A percentile compares a stretch with the other conserved stretches of the same genome.
phyloP scores from a whole-genome alignment of 1,140 invertebrate genomes.

The Orussus abietinus region DNA sequence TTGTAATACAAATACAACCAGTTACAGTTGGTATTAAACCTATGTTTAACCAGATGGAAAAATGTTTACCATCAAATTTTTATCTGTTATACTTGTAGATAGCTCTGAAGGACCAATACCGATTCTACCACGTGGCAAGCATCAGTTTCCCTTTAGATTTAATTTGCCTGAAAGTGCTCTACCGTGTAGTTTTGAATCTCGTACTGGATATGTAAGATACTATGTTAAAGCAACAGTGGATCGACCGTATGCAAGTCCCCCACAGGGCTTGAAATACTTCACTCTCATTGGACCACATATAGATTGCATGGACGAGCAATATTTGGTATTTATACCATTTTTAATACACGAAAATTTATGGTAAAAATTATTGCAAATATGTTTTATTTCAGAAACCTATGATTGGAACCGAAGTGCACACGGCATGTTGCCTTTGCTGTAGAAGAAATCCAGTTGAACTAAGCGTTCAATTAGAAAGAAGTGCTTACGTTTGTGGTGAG shows the following conservation, averaged over 20 bases:
- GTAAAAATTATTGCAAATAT: conserved; percentile 10
- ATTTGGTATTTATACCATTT: conserved; percentile 60
- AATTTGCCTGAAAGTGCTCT: conserved; percentile 73
- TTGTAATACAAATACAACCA: no score
- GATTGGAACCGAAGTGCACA: conserved; percentile 64
- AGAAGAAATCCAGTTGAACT: conserved; percentile 68
- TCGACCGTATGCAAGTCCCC: conserved; percentile 79
- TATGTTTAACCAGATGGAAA: no score
- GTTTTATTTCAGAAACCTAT: conserved; percentile 62
- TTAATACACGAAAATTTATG: neutral
- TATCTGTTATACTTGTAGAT: no score
- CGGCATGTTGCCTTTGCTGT: conserved; percentile 74
- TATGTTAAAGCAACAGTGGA: conserved; percentile 77
- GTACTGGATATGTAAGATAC: conserved; percentile 73
- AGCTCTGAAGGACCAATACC: conserved; percentile 65
- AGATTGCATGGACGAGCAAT: conserved; percentile 84
- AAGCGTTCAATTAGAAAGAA: conserved; percentile 67
- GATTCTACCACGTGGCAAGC: conserved; percentile 71
- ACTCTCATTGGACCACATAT: conserved; percentile 81
- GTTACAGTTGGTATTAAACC: no score
- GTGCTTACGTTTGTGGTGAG: conserved; percentile 79
- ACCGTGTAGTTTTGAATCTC: conserved; percentile 79
- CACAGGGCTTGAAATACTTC: conserved; percentile 83
- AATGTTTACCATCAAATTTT: no score
- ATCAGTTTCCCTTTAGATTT: conserved; percentile 75